These are phyloP conservation scores for Cinara cedri DNA, from an alignment of 2,888 invertebrate species.

Conservation along the genomic window DNA sequence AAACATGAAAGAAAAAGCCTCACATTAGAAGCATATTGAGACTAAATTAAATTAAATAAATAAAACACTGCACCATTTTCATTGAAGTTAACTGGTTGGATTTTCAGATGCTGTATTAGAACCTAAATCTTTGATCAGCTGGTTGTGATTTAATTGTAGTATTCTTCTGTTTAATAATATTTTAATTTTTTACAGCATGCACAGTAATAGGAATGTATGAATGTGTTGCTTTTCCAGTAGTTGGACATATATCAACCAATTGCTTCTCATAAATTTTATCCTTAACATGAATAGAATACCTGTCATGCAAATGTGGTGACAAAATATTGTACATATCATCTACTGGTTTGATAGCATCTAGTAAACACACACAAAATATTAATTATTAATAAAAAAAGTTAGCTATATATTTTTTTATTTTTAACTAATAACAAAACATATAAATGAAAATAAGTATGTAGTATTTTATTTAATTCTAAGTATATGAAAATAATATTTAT, in stretches of 20 bases:
- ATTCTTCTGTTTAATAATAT: not conserved
- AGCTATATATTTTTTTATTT: no score
- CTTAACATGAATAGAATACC: conserved; percentile 25
- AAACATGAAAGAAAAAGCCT: no score
- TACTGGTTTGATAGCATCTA: conserved; percentile 41
- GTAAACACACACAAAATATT: conserved; percentile 1
- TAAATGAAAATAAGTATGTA: no score
- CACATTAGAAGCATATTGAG: no score
- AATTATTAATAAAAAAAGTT: not conserved
- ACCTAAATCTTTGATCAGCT: no score
- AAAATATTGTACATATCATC: conserved; percentile 34
- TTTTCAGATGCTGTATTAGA: no score
- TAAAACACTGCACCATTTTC: no score
- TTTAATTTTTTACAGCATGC: conserved; percentile 29
- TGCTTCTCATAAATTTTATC: conserved; percentile 17
- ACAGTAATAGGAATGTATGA: conserved; percentile 35
- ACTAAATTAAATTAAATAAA: no score
- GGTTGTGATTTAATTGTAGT: not conserved
- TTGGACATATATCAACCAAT: conserved; percentile 14
- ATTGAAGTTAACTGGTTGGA: no score
- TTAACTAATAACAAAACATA: no score
- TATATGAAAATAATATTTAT: no score
- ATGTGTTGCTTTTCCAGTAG: not conserved
- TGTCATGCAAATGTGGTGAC: conserved; percentile 30
- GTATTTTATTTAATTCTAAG: no score